A percentile compares a stretch with the other conserved stretches of the same genome.
These are phyloP conservation scores for Metaphire vulgaris DNA, from an alignment of 1,140 invertebrate genomes.

Conservation along the genomic window DNA sequence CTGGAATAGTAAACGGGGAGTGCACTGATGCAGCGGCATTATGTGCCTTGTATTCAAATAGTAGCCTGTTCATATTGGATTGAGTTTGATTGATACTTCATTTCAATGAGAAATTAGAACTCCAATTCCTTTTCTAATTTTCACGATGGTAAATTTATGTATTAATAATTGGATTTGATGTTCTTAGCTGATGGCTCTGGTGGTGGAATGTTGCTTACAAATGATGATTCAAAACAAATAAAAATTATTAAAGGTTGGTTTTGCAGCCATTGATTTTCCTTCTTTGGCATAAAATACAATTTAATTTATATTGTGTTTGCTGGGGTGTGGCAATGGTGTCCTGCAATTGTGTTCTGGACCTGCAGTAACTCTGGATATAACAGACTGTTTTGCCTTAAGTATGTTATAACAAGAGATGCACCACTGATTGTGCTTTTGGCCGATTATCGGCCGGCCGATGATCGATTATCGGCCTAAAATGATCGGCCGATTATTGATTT, in stretches of 20 bases:
- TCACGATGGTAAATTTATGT: background rate
- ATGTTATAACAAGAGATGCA: background rate
- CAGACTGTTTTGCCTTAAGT: background rate
- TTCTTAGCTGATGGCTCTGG: conserved; percentile 28
- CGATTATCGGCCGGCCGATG: too few relatives aligned
- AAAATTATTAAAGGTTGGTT: background rate
- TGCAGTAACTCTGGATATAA: background rate
- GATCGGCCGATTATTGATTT: too few relatives aligned
- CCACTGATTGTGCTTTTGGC: background rate
- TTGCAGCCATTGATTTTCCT: background rate
- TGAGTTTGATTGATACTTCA: background rate
- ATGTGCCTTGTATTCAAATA: too few relatives aligned
- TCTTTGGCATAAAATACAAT: background rate
- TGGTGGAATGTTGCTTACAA: conserved; percentile 27
- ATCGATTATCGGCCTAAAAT: too few relatives aligned
- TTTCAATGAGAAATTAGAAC: background rate
- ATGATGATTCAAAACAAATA: conserved; percentile 20
- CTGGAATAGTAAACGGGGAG: too few relatives aligned
- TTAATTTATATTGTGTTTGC: background rate
- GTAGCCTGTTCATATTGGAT: background rate
- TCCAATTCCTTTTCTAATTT: background rate
- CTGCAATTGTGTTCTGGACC: too few relatives aligned
- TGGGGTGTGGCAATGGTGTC: too few relatives aligned
- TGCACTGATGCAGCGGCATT: too few relatives aligned
- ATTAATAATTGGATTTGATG: background rate